Evolutionary conservation across 1,140 invertebrate species (phyloP), one percentile per base, ranked within the genome.

Genomic region (Zophobas atratus): DNA sequence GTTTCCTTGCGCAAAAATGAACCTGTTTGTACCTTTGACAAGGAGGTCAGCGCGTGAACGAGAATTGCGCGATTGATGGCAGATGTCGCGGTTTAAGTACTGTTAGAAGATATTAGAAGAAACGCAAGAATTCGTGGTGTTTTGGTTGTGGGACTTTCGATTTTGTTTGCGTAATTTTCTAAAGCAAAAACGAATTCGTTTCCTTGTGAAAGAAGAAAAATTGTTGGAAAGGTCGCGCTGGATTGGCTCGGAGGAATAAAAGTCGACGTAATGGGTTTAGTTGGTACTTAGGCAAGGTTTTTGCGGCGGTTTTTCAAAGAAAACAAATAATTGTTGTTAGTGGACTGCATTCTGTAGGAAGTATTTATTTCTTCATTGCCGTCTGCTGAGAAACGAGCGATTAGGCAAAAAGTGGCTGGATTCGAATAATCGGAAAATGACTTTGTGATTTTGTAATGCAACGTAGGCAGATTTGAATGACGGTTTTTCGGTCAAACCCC

Each of bases 121-220:
- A 20, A 20, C 20, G 20, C 20, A 20, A 20, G 20, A 20, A 20
- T 20, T 20, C 20, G 20, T 20, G 20, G 20, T 20, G 20, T 20
- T 20, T 20, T 20, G 20, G 20, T 20, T 20, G 38, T 67, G 6
- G 20, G 20, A 67, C 60, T 67, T 67, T 67, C 60, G 60, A 67
- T 67, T 67, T 43, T 43, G 39, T 67, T 67, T 67, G 35, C 60
- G 43, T 67, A 67, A 67, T 67, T 67, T 67, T 67, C 20, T 20
- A 20, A 20, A 20, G 20, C 20, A 35, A 60, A 34, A 32, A 60
- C 56, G 36, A 60, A 60, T 60, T 36, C n/a, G 38, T 36, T 60
- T 60, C 56, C 56, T 60, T 39, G 56, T 60, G 56, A 60, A 60
- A 60, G 56, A 60, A 39, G 1, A 60, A 60, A 60, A 60, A 60